phyloP scores from a whole-genome alignment of 2,797 vertebrate species.

The Thalassophryne amazonica region DNA sequence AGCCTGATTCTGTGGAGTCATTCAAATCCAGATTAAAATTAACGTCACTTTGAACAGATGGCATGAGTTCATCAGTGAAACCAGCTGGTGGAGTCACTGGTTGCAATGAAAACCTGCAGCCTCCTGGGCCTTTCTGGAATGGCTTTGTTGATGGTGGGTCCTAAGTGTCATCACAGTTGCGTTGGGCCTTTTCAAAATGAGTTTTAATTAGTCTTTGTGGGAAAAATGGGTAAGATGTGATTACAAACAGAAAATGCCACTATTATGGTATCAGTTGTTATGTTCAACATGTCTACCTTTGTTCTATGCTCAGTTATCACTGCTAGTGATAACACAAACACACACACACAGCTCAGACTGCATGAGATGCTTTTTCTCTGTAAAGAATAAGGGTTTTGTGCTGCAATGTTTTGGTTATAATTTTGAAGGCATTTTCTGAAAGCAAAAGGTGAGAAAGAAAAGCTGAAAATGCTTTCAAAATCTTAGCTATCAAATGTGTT shows the following conservation, averaged over 20 bases:
- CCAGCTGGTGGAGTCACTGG: no score
- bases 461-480: neutral
- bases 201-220: constrained; percentile 18
- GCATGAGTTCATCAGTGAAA: no score
- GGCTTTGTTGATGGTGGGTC: no score
- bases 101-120: no score
- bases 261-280: no score
- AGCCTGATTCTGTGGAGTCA: no score
- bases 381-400: no score
- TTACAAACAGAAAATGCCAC: neutral
- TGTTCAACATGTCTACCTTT: no score
- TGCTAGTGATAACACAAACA: constrained; percentile 12
- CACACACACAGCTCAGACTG: neutral
- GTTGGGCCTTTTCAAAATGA: neutral
- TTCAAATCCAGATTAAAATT: no score
- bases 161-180: neutral
- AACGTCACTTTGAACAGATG: no score
- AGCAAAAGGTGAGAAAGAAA: neutral
- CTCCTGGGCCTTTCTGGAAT: no score
- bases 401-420: constrained; percentile 1
- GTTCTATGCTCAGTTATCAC: no score
- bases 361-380: neutral
- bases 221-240: neutral
- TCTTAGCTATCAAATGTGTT: neutral
- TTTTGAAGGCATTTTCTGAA: neutral